Base-by-base conservation (phyloP, 2,888 invertebrate genomes). In the Tetragnatha montana region DNA sequence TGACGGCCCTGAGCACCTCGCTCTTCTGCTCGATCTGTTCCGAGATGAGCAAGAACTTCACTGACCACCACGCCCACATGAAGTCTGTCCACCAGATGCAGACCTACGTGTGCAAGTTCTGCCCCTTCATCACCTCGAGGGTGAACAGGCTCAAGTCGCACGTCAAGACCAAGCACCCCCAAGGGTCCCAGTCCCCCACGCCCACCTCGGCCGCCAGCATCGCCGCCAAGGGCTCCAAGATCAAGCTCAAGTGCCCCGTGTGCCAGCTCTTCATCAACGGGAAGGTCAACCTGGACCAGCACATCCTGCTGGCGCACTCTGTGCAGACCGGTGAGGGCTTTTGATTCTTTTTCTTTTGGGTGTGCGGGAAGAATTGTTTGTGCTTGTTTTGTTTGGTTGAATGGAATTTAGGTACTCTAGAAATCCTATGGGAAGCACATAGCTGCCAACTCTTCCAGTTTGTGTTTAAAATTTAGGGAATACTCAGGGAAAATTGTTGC, bases 1-100 rank as follows among this genome's bases (percentile, higher is more conserved):
- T 92, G 10, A 75, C 91, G 3, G 88, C 91, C 17, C 88, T 92
- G 68, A 90, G 91, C 21, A 76, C 87, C 12, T 88, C 90, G 35
- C 91, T 92, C 22, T 92, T 91, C 74, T 92, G 92, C 79, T 89
- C 89, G 79, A 89, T 91, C 51, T 92, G 92, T 76, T 89, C 89
- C n/a, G 74, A 88, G 49, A 76, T 87, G 74, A 92, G 92, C 0
- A 74, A 81, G 17, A 87, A 87, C 75, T 92, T 92, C 73, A 81
- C 86, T 10, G 75, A 83, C 8, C 92, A 92, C 85, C 92, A 92
- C 71, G 85, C 90, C 10, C 92, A 92, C 82, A 92, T 92, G 92
- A 92, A 92, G 80, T 60, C 70, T 49, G 91, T 91, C 8, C 92
- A 92, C 74, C 74, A 88, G 10, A 91, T 92, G 91, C 91, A 91